These are phyloP conservation scores for Hozukius guyotensis DNA, from an alignment of 2,797 vertebrate species.

Conservation along the genomic window DNA sequence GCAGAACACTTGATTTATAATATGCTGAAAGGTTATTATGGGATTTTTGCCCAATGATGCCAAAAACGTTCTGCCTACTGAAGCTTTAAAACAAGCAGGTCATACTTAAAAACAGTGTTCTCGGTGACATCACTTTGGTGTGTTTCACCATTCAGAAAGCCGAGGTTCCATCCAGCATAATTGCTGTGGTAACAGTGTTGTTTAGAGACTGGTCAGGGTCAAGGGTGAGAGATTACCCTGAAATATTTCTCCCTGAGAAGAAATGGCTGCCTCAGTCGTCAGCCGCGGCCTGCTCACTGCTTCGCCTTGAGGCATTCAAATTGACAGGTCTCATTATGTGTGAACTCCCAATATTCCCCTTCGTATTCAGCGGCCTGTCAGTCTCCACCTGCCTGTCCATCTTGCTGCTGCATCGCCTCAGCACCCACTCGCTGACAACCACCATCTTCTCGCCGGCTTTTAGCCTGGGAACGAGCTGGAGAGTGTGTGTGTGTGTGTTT, in stretches of 20 bases:
- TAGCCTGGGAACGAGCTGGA: constrained; percentile 27
- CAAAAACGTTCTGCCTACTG: too few species aligned
- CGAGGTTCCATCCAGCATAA: constrained; percentile 61
- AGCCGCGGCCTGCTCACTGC: constrained; percentile 56
- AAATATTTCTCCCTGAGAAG: constrained; percentile 59
- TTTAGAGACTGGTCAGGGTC: constrained; percentile 72
- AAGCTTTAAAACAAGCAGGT: constrained; percentile 1
- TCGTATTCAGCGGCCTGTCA: constrained; percentile 74
- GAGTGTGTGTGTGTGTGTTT: constrained; percentile 16
- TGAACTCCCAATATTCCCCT: constrained; percentile 77
- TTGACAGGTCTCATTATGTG: constrained; percentile 85
- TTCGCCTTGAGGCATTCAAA: constrained; percentile 82
- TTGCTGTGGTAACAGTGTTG: constrained; percentile 69
- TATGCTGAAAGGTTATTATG: too few species aligned
- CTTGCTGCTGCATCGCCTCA: constrained; percentile 61
- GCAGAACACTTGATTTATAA: too few species aligned
- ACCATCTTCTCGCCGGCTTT: constrained; percentile 50
- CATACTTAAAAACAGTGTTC: neutral
- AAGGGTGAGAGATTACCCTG: constrained; percentile 77
- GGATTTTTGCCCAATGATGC: too few species aligned
- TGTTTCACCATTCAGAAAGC: constrained; percentile 39
- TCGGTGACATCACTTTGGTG: neutral
- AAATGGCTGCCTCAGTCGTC: constrained; percentile 62
- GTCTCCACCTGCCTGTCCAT: constrained; percentile 78
- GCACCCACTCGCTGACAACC: constrained; percentile 68